Percentiles rank a stretch among this genome's conserved stretches.
Conservation (phyloP, 2,888 invertebrate genomes). For the Craniophora ligustri region DNA sequence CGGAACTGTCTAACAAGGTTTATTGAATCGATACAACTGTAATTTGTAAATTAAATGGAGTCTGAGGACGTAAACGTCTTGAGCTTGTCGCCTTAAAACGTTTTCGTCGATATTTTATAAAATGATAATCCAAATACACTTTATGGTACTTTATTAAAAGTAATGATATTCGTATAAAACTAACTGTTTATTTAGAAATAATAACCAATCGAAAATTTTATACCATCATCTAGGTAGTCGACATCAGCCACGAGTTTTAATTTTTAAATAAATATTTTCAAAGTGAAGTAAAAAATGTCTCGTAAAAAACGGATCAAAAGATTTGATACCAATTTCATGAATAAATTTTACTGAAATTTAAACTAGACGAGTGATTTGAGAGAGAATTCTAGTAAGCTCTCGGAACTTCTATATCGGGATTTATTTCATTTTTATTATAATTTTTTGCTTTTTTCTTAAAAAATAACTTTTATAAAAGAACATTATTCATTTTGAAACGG, state of each 20-base stretch:
- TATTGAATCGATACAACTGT: conserved; percentile 70
- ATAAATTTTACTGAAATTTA: conserved; percentile 37
- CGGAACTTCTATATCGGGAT: conserved; percentile 33
- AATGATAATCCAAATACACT: too few species aligned
- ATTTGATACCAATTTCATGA: conserved; percentile 43
- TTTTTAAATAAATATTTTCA: conserved; percentile 28
- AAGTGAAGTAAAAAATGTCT: conserved; percentile 19
- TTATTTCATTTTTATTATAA: conserved; percentile 26
- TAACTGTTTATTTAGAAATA: too few species aligned
- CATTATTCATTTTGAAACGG: not conserved
- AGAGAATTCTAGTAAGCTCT: conserved; percentile 32
- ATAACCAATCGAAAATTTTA: too few species aligned
- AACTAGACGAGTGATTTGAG: conserved; percentile 30
- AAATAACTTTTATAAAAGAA: conserved; percentile 8
- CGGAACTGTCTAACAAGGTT: conserved; percentile 66
- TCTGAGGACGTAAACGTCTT: conserved; percentile 68
- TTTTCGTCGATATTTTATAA: too few species aligned
- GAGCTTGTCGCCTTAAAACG: conserved; percentile 76
- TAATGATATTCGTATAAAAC: not conserved
- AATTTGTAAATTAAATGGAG: conserved; percentile 79
- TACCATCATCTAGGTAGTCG: not conserved
- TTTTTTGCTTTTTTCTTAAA: conserved; percentile 2
- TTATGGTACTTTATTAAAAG: too few species aligned
- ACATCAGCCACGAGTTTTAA: not conserved
- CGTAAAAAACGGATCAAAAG: conserved; percentile 39